Base-by-base conservation (phyloP, 1,140 invertebrate species). In the Fopius arisanus region DNA sequence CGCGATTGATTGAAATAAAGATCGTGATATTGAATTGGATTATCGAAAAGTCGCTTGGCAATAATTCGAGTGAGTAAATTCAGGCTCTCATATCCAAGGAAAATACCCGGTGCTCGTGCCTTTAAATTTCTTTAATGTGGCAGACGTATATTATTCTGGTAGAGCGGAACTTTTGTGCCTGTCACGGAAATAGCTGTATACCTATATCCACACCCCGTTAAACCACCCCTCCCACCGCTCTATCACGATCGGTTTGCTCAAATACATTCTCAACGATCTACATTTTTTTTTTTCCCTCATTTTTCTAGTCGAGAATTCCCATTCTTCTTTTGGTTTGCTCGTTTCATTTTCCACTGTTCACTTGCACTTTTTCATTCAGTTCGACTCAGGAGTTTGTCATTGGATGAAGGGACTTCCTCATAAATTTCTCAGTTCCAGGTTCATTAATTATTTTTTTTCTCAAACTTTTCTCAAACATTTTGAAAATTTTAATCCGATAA, bases 101-200 rank as follows among this genome's bases (percentile, higher is more conserved):
- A 14, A 33, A 63, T 67, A 19, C 26, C 51, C 29, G 43, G 54
- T 29, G 12, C 12, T 19, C 29, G 69, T 37, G 33, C 69, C 67
- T 66, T 72, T 75, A 72, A 75, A 75, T 75, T 59, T 75, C 54
- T 69, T 65, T 69, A 72, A 75, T 63, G 74, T 65, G 26, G 29
- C n/a, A 33, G 23, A 31, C 74, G 51, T 75, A 72, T 75, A 72
- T 71, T 75, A 68, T 72, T 29, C 43, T 48, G 10, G 43, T 48
- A 14, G 43, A 48, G 14, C 43, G 9, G 43, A 48, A 19, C 43
- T 48, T 48, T 48, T 48, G 43, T 48, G 43, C 43, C 43, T 48
- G 43, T 48, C 43, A 48, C 43, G 5, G 43, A 48, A 48, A 48
- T 48, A 48, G 2, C n/a, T n/a, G 43, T 48, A 48, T 48, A 48